A percentile compares a stretch with the other conserved stretches of the same genome.
These are phyloP conservation scores for Carterocephalus palaemon DNA, from an alignment of 2,888 invertebrate genomes.

Conservation along the genomic window DNA sequence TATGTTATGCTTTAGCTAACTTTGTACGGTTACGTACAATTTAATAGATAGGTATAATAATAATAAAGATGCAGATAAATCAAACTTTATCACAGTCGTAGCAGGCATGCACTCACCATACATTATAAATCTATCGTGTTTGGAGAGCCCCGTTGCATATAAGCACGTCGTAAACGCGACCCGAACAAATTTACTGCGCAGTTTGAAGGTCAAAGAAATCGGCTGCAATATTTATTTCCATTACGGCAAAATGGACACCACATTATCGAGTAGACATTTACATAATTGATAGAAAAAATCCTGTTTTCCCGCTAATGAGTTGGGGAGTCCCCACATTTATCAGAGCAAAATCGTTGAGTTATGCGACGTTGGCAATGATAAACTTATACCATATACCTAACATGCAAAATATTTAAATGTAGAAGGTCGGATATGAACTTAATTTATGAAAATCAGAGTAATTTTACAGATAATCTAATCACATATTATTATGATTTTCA, in stretches of 20 bases:
- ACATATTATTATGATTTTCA: no score
- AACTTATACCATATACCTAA: no score
- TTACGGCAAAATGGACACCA: slow-evolving; percentile 25
- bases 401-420: no score
- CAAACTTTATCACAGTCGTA: slow-evolving; percentile 9
- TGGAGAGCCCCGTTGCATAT: slow-evolving; percentile 11
- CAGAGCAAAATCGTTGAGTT: no score
- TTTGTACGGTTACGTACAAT: no score
- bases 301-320: slow-evolving; percentile 29
- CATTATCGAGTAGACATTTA: slow-evolving; percentile 36
- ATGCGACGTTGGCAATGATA: no score
- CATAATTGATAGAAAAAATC: slow-evolving; percentile 42
- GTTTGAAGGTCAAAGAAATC: slow-evolving; percentile 33
- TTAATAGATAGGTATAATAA: no score
- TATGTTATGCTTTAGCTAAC: no score
- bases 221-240: slow-evolving; percentile 31
- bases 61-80: not conserved
- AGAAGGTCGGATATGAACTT: no score
- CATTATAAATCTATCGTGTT: slow-evolving; percentile 18
- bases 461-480: no score
- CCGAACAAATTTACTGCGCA: slow-evolving; percentile 21
- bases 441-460: no score
- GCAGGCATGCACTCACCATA: slow-evolving; percentile 8
- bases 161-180: slow-evolving; percentile 15
- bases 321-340: no score